A percentile compares a stretch with the other conserved stretches of the same genome.
These are phyloP conservation scores for Leucoma salicis DNA, from an alignment of 2,888 invertebrate species.

Conservation along the genomic window DNA sequence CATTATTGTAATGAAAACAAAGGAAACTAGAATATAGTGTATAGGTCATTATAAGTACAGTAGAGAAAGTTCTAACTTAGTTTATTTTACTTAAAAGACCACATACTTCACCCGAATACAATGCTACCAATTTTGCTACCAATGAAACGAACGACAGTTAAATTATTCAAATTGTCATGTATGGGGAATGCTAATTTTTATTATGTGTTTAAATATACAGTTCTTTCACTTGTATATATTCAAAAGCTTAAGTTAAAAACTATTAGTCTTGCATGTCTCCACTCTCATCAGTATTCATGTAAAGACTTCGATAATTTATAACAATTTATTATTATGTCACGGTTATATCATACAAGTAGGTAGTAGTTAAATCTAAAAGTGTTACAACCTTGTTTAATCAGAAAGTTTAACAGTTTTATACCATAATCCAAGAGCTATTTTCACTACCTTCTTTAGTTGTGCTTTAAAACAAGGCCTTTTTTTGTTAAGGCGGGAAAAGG, in stretches of 20 bases:
- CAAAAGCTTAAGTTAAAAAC: constrained; percentile 11
- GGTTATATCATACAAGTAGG: constrained; percentile 14
- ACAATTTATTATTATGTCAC: constrained; percentile 7
- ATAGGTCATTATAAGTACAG: too few species aligned
- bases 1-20: too few species aligned
- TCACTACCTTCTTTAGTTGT: too few species aligned
- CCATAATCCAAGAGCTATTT: too few species aligned
- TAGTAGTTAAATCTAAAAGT: too few species aligned
- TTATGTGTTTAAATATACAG: constrained; percentile 35
- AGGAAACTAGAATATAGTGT: too few species aligned
- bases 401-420: too few species aligned
- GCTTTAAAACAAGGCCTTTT: too few species aligned
- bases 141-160: constrained; percentile 44
- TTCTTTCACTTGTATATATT: constrained; percentile 32
- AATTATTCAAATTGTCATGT: constrained; percentile 36
- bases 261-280: background rate
- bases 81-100: constrained; percentile 24
- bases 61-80: constrained; percentile 17
- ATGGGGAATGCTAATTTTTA: constrained; percentile 43
- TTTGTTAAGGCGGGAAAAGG: too few species aligned
- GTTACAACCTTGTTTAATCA: too few species aligned
- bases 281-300: constrained; percentile 15
- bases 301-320: constrained; percentile 19
- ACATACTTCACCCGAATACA: constrained; percentile 20
- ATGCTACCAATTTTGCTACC: background rate